Evolutionary conservation across 2,888 invertebrate genomes (phyloP), one percentile per base, ranked within the genome.

Genomic region (Loripinus fragilis): DNA sequence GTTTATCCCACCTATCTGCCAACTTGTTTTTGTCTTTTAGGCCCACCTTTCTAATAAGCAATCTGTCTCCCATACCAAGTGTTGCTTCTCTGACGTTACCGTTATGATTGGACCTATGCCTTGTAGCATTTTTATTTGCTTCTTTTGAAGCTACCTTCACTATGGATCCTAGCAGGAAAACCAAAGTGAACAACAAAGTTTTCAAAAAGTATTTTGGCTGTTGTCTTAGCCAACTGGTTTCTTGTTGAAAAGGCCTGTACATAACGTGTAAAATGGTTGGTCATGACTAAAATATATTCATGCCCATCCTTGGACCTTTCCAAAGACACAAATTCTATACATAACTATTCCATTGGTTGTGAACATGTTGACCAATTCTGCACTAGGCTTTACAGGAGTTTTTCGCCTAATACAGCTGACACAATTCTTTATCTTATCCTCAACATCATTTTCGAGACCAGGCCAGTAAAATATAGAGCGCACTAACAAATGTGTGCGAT

Each of bases 391-490:
- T 1, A 17, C 10, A 12, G 30, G 17, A 5, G 48, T 45, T 8
- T 69, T 75, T 12, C 66, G 20, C 28, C 45, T 28, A 23, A 65
- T 69, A 55, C 71, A 74, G 0, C 76, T 52, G 8, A 3, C 3
- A 64, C 78, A 78, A 0, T 64, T 20, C 15, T 69, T 20, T 0
- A 76, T 33, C 5, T 38, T 10, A n/a, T 25, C n/a, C 25, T 30
- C 42, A 10, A 76, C 60, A 20, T 73, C 68, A 8, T 17, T 38
- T 12, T 75, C 55, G 33, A 81, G 30, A 1, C 70, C 66, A 7
- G 77, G 70, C 72, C 74, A 77, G 30, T 48, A 71, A 33, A 75
- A 81, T 20, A 72, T 8, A 0, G 38, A 23, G n/a, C 41, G 50
- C 20, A 73, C 12, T 20, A 78, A 35, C 7, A 52, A 73, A 0